Base-by-base conservation (phyloP, 2,113 vertebrate species). In the Himantopus leucocephalus region DNA sequence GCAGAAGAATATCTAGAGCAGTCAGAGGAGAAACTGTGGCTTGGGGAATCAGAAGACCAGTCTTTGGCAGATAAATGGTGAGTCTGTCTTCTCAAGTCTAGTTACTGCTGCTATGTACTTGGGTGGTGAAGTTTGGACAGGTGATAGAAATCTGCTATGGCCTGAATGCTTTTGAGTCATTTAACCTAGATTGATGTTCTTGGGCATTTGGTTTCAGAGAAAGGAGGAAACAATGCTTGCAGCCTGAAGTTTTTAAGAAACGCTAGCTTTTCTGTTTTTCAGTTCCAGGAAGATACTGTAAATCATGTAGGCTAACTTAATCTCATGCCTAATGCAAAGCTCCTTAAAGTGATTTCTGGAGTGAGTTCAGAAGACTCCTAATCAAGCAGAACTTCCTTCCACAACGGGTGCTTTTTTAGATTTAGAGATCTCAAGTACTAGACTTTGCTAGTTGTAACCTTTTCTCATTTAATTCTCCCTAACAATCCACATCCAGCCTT, bases 1-100 rank as follows among this genome's bases (percentile, higher is more conserved):
- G 99, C 99, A 34, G 99, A 99, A 94, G 99, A 99, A 63, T 99
- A 99, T 91, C 97, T 99, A 87, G 99, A 99, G 95, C 99, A 99
- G 93, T 99, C 99, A 1, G 99, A 99, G 97, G 99, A 99, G 98
- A 99, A 99, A 85, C 95, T 99, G 72, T 99, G 99, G 99, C 98
- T 99, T 64, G 99, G 99, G 80, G 99, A 99, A 80, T 97, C 98
- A 0, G 99, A 99, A 97, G 98, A 94, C 97, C 98, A 45, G 96
- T 96, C 52, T 8, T 88, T 98, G 97, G 98, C 98, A 90, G 98
- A 99, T 96, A 98, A 96, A 71, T 96, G 96, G 95, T 98, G 92
- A 97, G 98, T 97, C 14, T 76, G 20, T 70, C 30, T 85, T 96
- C 22, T 50, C 41, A 71, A 75, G n/a, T 19, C 18, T 14, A 17